phyloP scores from a whole-genome alignment of 1,140 invertebrate species.

The Samia ricini region DNA sequence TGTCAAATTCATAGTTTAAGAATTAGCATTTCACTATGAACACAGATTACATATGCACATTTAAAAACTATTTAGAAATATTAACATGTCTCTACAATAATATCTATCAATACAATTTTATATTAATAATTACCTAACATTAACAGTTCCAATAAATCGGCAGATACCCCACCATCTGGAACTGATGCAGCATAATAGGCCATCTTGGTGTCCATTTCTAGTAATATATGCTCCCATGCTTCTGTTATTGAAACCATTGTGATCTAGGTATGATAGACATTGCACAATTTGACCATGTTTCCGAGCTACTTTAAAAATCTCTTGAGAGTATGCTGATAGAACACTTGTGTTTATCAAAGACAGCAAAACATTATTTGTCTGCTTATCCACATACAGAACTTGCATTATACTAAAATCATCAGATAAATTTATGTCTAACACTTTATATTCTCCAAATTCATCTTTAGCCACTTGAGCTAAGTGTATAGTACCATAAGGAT shows the following conservation, averaged over 20 bases:
- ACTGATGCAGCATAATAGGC: slow-evolving; percentile 91
- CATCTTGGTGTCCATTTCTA: slow-evolving; percentile 96
- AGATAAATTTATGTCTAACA: slow-evolving; percentile 80
- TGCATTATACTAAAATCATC: slow-evolving; percentile 80
- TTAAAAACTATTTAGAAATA: too few species aligned
- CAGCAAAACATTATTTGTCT: slow-evolving; percentile 76
- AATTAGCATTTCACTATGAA: too few species aligned
- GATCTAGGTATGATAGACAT: slow-evolving; percentile 84
- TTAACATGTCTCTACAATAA: too few species aligned
- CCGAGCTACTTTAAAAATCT: slow-evolving; percentile 83
- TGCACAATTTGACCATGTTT: slow-evolving; percentile 85
- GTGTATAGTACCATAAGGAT: slow-evolving; percentile 86
- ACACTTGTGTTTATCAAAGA: slow-evolving; percentile 82
- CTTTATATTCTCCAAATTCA: slow-evolving; percentile 77
- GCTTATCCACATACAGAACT: slow-evolving; percentile 76
- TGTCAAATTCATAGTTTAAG: too few species aligned
- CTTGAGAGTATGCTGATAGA: slow-evolving; percentile 81
- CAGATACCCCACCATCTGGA: slow-evolving; percentile 88
- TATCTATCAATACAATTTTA: neutral
- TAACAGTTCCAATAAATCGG: slow-evolving; percentile 94
- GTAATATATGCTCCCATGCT: slow-evolving; percentile 95
- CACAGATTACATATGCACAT: too few species aligned
- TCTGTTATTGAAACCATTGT: slow-evolving; percentile 92
- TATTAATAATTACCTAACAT: slow-evolving; percentile 84
- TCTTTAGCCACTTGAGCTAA: slow-evolving; percentile 78